Percentiles rank a stretch among this genome's conserved stretches.
These are phyloP conservation scores for Cyaniris semiargus DNA, from an alignment of 2,888 invertebrate species.

Conservation along the genomic window DNA sequence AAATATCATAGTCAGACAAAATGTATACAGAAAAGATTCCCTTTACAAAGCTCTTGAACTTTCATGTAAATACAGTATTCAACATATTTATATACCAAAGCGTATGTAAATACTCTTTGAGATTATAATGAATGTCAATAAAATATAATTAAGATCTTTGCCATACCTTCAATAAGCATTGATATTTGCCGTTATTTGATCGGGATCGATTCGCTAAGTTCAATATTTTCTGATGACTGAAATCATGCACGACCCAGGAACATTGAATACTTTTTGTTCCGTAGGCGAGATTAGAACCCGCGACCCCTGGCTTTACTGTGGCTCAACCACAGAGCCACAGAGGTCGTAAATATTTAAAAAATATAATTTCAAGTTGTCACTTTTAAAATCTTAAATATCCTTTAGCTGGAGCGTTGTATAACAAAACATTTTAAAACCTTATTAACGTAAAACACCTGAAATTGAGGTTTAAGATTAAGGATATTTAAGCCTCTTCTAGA, in stretches of 20 bases:
- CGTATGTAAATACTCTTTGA: background rate
- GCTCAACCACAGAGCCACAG: no score
- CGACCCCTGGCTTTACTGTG: no score
- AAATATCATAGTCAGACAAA: no score
- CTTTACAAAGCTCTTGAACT: background rate
- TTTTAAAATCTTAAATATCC: background rate
- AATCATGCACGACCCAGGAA: no score
- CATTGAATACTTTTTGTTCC: no score
- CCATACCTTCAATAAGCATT: background rate
- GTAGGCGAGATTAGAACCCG: no score
- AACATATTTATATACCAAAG: background rate
- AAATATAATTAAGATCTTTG: background rate
- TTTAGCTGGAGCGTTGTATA: background rate
- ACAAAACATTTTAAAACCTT: background rate
- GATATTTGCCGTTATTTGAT: background rate
- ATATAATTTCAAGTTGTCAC: no score
- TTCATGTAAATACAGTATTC: background rate
- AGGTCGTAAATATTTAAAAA: no score
- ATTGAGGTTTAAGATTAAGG: background rate
- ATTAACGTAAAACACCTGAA: background rate
- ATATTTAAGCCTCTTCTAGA: slow-evolving; percentile 9
- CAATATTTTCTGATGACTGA: no score
- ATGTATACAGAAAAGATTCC: background rate
- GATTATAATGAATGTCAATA: background rate
- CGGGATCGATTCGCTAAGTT: background rate